Conservation (phyloP, 2,888 invertebrate species). For the Ecliptopera silaceata region DNA sequence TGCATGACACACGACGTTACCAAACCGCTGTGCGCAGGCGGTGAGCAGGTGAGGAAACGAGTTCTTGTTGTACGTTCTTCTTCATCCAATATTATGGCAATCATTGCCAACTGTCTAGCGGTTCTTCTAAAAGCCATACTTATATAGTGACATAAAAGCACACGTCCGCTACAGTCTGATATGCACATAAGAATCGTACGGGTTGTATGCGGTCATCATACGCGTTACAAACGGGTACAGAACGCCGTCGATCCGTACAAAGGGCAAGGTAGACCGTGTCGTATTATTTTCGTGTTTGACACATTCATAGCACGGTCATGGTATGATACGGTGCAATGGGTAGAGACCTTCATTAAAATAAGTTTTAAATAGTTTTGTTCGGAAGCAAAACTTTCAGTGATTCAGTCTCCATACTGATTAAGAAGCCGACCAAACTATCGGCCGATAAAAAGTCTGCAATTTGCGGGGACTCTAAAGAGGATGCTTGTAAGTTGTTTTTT, state of each 20-base stretch:
- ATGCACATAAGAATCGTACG: neutral
- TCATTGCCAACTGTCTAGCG: neutral
- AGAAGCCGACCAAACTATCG: no score
- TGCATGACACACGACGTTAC: constrained; percentile 14
- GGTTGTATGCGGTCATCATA: no score
- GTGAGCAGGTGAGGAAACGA: neutral
- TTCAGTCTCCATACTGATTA: no score
- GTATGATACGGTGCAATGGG: constrained; percentile 1
- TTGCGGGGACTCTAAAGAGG: no score
- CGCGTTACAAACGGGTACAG: neutral
- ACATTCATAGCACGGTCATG: constrained; percentile 5
- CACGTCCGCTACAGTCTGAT: neutral
- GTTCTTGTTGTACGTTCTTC: neutral
- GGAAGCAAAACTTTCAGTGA: no score
- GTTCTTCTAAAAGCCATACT: no score
- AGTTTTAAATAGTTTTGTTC: no score
- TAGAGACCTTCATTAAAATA: neutral
- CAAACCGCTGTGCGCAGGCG: neutral
- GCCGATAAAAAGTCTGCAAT: no score
- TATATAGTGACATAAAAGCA: no score
- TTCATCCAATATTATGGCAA: neutral
- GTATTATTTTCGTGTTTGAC: constrained; percentile 2
- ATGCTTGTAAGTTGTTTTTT: no score
- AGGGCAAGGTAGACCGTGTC: constrained; percentile 5
- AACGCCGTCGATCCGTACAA: constrained; percentile 1